Evolutionary conservation across 2,888 invertebrate species (phyloP).

Genomic region (Lysandra coridon): DNA sequence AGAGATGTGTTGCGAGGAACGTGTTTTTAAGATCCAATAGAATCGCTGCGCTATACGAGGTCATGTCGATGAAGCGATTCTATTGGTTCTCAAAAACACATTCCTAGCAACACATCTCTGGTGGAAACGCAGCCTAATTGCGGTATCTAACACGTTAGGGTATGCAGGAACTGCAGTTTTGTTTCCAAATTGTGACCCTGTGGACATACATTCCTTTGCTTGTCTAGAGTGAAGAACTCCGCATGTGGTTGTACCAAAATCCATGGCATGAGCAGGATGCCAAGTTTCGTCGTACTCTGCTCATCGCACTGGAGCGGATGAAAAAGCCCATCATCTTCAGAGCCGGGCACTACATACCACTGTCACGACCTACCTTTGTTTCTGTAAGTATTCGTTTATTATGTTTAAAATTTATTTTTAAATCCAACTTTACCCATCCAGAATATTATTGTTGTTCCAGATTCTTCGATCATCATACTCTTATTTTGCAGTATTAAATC

Average conservation of each 20-base stretch:
- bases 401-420: background rate
- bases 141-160: no score
- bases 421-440: background rate
- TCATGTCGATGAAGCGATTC: no score
- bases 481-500: conserved; percentile 70
- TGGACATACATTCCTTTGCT: conserved; percentile 29
- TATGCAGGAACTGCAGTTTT: no score
- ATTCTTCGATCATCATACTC: conserved; percentile 71
- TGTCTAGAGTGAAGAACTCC: conserved; percentile 67
- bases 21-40: no score
- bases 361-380: conserved; percentile 76
- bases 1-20: no score
- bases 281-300: conserved; percentile 62
- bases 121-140: no score
- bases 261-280: conserved; percentile 77
- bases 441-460: conserved; percentile 52
- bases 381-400: conserved; percentile 53
- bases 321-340: conserved; percentile 72
- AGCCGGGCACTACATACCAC: conserved; percentile 76
- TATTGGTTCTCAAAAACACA: no score
- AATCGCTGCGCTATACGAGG: no score
- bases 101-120: no score
- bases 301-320: conserved; percentile 75
- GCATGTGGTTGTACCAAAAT: conserved; percentile 73
- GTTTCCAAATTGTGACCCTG: conserved; percentile 33